Evolutionary conservation across 1,140 invertebrate genomes (phyloP), one percentile per base, ranked within the genome.

Genomic region (Pogonognathellus flavescens): DNA sequence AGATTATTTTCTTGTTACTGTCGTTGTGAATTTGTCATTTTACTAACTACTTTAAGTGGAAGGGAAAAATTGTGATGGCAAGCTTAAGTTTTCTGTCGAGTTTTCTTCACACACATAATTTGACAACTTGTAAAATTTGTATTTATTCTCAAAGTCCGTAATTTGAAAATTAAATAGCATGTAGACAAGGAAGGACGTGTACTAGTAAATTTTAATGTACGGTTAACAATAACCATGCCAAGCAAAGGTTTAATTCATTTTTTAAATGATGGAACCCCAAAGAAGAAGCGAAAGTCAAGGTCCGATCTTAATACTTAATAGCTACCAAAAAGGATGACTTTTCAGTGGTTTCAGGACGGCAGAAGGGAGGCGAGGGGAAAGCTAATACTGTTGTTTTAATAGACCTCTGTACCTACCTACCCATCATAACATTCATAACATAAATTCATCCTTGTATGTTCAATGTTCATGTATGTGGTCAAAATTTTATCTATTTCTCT

Each of bases 71-170:
- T 41, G 31, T 66, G 20, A 14, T 66, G 18, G 60, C 60, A 66
- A 13, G 59, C 59, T 62, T 10, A 9, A 31, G 62, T 22, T 66
- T 60, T 22, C 11, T 20, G 3, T 11, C 9, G 62, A 66, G 20
- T 66, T 66, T 66, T 66, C 20, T 66, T 25, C 20, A 22, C 10
- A 66, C 62, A 66, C 62, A 13, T 25, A 0, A 25, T 66, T 66
- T 66, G 62, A 66, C 62, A 25, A 66, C 18, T 60, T 60, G 59
- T 60, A 66, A 55, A 31, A 25, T 66, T 66, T 66, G 20, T 66
- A 14, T 66, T 22, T 66, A 14, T 66, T 66, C 20, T 66, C 13
- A 66, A 66, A 22, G 25, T 25, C 62, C 62, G 20, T 66, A 25
- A 22, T 66, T 66, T 1, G 2, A 20, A 60, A 8, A 20, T 60